Evolutionary conservation across 2,797 vertebrate species (phyloP).

Genomic region (Argentina silus): DNA sequence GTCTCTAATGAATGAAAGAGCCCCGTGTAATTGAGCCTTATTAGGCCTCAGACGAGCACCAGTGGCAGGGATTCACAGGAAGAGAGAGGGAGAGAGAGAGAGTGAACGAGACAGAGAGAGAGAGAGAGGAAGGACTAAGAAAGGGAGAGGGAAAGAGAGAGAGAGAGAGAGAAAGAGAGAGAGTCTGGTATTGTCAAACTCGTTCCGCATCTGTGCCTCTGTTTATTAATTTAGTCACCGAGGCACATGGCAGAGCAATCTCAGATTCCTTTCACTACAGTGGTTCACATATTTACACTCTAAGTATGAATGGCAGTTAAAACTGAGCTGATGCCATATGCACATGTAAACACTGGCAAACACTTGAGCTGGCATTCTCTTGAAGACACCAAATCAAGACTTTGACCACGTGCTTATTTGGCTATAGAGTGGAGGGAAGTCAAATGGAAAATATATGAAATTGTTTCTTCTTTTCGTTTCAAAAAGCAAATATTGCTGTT

Average conservation of each 20-base stretch:
- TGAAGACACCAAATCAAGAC: constrained; percentile 18
- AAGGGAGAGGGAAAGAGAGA: background rate
- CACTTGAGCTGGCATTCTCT: constrained; percentile 35
- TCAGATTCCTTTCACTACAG: constrained; percentile 72
- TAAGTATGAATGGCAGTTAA: constrained; percentile 71
- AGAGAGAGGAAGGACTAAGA: constrained; percentile 29
- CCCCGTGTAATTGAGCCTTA: constrained; percentile 87
- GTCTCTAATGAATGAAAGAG: constrained; percentile 90
- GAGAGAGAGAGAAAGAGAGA: constrained; percentile 18
- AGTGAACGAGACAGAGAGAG: constrained; percentile 25
- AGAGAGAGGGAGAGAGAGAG: constrained; percentile 2
- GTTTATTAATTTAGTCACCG: constrained; percentile 79
- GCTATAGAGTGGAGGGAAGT: background rate
- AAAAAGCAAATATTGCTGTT: too few species aligned
- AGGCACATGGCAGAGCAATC: constrained; percentile 70
- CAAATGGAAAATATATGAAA: too few species aligned
- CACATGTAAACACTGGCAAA: constrained; percentile 61
- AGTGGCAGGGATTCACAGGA: constrained; percentile 37
- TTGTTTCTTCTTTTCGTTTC: background rate
- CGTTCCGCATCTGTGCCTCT: constrained; percentile 67
- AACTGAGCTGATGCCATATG: constrained; percentile 45
- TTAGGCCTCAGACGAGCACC: constrained; percentile 78
- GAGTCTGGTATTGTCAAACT: constrained; percentile 71
- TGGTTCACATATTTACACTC: constrained; percentile 71
- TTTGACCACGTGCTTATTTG: background rate